Percentiles rank a stretch among this genome's conserved stretches.
These are phyloP conservation scores for Beaufortia kweichowensis DNA, from an alignment of 2,113 vertebrate species.

Conservation along the genomic window DNA sequence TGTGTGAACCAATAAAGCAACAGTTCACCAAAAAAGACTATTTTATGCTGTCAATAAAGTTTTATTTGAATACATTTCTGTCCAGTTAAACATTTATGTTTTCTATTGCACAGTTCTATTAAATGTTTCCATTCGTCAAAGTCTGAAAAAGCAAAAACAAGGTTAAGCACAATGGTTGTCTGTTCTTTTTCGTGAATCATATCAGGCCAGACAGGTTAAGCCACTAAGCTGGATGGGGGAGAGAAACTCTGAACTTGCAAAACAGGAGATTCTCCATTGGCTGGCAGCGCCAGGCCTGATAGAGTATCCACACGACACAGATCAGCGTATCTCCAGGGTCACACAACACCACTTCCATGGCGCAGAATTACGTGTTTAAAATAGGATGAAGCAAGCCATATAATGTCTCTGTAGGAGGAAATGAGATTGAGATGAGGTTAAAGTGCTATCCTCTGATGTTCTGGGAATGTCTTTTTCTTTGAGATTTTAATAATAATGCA, in stretches of 20 bases:
- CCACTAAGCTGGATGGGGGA: constrained; percentile 43
- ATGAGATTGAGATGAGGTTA: constrained; percentile 15
- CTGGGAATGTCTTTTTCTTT: not conserved
- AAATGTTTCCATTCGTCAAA: constrained; percentile 19
- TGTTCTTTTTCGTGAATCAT: constrained; percentile 57
- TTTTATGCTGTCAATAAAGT: not conserved
- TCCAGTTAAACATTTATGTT: too few relatives aligned
- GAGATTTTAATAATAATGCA: not conserved
- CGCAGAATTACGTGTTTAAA: constrained; percentile 5
- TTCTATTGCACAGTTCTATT: not conserved
- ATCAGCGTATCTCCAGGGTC: constrained; percentile 21
- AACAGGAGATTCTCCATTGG: constrained; percentile 50
- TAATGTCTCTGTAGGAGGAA: constrained; percentile 5
- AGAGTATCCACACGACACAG: constrained; percentile 11
- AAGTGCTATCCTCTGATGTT: not conserved
- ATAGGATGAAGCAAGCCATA: not conserved
- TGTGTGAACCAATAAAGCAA: not conserved
- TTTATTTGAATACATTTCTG: not conserved
- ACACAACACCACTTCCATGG: constrained; percentile 19
- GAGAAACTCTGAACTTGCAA: constrained; percentile 52
- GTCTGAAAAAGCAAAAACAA: constrained; percentile 45
- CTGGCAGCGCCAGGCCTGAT: not conserved
- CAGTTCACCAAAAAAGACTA: too few relatives aligned
- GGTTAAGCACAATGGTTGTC: constrained; percentile 50
- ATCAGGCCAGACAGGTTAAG: constrained; percentile 59